Base-by-base conservation (phyloP, 2,113 vertebrate species). In the Tiliqua scincoides region DNA sequence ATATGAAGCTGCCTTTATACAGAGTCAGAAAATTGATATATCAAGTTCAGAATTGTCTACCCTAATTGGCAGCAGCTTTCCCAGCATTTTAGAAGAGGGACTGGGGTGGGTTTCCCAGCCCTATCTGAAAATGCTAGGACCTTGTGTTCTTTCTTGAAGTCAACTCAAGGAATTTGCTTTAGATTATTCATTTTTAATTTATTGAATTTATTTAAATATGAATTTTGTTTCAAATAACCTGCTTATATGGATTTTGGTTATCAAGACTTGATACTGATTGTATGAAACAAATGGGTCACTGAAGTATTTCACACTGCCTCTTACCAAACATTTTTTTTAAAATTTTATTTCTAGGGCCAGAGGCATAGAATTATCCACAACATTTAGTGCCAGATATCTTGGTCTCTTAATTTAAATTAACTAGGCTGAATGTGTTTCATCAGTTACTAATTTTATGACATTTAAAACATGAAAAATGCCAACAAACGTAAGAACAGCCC, bases 231-330 rank as follows among this genome's bases (percentile, higher is more conserved):
- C 75, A 79, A 86, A 86, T 54, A 0, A 30, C 57, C 37, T 52
- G 25, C 23, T 89, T 59, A 82, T 85, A 90, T 73, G 2, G 7
- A 65, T 84, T 88, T 89, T 86, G 40, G 80, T 86, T 87, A 35
- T 71, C 74, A 43, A 6, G 6, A 88, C 35, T 15, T n/a, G 32
- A 79, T 5, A 87, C 74, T 68, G 4, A 80, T 85, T 92, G 85
- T 0, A 23, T 48, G 35, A 92, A 67, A 74, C 65, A 52, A 82
- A 83, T 27, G 89, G 0, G 61, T 75, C 76, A 80, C n/a, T 3
- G 85, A 40, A 21, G 78, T 85, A 76, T 17, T 81, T 85, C 52
- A 20, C 54, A n/a, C 30, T n/a, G 59, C 0, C 3, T 0, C 3
- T 85, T n/a, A 9, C 75, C 63, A 2, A 3, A 63, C 70, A 84